phyloP scores from a whole-genome alignment of 2,888 invertebrate species.

The Parnassius mnemosyne region DNA sequence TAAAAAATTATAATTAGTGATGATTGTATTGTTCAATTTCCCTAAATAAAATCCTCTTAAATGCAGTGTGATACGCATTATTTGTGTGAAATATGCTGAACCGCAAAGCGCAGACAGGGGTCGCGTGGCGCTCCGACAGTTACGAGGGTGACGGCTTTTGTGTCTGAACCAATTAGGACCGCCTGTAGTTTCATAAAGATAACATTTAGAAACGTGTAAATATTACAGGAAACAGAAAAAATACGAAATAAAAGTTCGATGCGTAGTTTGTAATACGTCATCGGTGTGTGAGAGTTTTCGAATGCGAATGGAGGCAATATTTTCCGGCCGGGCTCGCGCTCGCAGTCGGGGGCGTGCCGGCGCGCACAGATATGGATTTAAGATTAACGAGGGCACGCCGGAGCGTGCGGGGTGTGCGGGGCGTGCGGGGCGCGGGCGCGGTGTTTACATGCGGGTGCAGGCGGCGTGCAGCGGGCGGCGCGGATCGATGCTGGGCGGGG shows the following conservation, averaged over 20 bases:
- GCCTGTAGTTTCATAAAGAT: slow-evolving; percentile 20
- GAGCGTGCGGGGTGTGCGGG: slow-evolving; percentile 49
- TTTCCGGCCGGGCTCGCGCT: slow-evolving; percentile 43
- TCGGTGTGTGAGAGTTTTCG: slow-evolving; percentile 8
- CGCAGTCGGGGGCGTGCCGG: slow-evolving; percentile 44
- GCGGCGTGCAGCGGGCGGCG: slow-evolving; percentile 64
- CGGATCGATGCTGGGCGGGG: slow-evolving; percentile 47
- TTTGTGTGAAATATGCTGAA: slow-evolving; percentile 36
- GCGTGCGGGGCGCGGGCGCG: slow-evolving; percentile 82
- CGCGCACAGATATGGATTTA: slow-evolving; percentile 70
- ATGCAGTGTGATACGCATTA: slow-evolving; percentile 30
- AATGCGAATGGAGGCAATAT: slow-evolving; percentile 28
- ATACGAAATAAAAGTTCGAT: neutral
- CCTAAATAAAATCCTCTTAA: slow-evolving; percentile 21
- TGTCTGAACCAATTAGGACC: slow-evolving; percentile 33
- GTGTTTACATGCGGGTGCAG: slow-evolving; percentile 84
- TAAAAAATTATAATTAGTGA: neutral
- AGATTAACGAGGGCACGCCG: slow-evolving; percentile 73
- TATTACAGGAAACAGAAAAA: slow-evolving; percentile 9
- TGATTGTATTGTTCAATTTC: slow-evolving; percentile 1
- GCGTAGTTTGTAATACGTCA: slow-evolving; percentile 4
- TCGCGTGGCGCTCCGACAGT: slow-evolving; percentile 30
- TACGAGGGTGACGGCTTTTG: slow-evolving; percentile 32
- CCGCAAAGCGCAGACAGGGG: slow-evolving; percentile 43
- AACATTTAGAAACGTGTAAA: neutral